phyloP scores from a whole-genome alignment of 2,113 vertebrate species.

The Noturus placidus region DNA sequence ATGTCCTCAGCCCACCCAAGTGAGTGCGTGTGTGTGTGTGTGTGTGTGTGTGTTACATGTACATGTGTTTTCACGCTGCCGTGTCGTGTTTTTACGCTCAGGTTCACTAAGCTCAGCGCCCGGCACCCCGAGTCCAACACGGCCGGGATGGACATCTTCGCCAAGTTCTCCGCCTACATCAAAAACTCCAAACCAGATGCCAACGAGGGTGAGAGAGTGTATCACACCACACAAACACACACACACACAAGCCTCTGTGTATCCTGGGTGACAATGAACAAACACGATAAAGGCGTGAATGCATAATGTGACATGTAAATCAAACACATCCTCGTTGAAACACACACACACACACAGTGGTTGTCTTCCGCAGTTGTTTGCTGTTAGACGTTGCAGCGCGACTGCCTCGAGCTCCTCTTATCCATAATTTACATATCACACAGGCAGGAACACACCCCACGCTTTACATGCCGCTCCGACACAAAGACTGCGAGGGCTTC shows the following conservation, averaged over 20 bases:
- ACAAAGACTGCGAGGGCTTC: background rate
- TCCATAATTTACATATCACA: slow-evolving; percentile 34
- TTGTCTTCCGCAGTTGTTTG: background rate
- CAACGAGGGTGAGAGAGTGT: slow-evolving; percentile 85
- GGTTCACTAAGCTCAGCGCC: slow-evolving; percentile 82
- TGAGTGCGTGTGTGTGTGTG: slow-evolving; percentile 66
- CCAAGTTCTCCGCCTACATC: slow-evolving; percentile 97
- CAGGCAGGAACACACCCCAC: slow-evolving; percentile 5
- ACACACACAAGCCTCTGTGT: background rate
- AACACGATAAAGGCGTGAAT: background rate
- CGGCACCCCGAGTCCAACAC: slow-evolving; percentile 97
- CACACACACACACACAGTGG: background rate
- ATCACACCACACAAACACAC: background rate
- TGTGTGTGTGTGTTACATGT: background rate
- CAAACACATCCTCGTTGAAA: background rate
- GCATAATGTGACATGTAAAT: background rate
- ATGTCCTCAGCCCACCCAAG: slow-evolving; percentile 93
- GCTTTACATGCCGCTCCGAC: slow-evolving; percentile 28
- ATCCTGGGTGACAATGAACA: background rate
- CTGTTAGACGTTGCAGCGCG: background rate
- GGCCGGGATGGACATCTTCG: slow-evolving; percentile 97
- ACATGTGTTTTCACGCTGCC: background rate
- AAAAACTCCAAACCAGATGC: slow-evolving; percentile 95
- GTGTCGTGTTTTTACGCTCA: background rate
- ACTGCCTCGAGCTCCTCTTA: background rate